Evolutionary conservation across 2,888 invertebrate genomes (phyloP).

Genomic region (Minunthozetes semirufus): DNA sequence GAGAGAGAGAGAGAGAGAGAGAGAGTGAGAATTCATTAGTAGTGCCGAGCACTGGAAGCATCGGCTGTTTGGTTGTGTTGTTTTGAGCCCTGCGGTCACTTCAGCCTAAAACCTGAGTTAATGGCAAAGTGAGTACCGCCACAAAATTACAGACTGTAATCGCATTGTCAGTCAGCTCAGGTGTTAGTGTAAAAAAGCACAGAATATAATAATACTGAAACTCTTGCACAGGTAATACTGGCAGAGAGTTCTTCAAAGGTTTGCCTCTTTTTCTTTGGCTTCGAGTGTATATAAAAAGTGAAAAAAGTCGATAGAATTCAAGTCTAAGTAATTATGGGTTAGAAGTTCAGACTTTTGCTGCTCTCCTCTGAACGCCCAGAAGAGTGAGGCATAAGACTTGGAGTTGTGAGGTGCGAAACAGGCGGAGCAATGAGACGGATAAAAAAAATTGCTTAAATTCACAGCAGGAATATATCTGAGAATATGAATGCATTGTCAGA

Average conservation of each 20-base stretch:
- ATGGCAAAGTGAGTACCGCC: constrained; percentile 26
- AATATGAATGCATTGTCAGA: constrained; percentile 18
- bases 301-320: neutral
- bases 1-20: neutral
- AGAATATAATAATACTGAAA: constrained; percentile 4
- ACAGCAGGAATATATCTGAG: constrained; percentile 1
- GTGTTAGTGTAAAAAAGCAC: constrained; percentile 4
- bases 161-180: constrained; percentile 18
- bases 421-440: neutral
- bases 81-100: constrained; percentile 10
- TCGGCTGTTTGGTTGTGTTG: constrained; percentile 4
- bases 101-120: neutral
- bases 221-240: neutral
- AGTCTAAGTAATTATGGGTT: constrained; percentile 23
- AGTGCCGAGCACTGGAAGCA: neutral
- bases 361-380: constrained; percentile 1
- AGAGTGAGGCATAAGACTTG: neutral
- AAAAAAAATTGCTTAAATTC: constrained; percentile 20
- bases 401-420: constrained; percentile 7
- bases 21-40: neutral
- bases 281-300: neutral
- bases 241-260: neutral
- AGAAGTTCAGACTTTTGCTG: constrained; percentile 7
- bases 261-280: constrained; percentile 14
- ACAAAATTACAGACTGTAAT: constrained; percentile 21